These are phyloP conservation scores for Dendroctonus valens DNA, from an alignment of 1,140 invertebrate species.

Conservation along the genomic window DNA sequence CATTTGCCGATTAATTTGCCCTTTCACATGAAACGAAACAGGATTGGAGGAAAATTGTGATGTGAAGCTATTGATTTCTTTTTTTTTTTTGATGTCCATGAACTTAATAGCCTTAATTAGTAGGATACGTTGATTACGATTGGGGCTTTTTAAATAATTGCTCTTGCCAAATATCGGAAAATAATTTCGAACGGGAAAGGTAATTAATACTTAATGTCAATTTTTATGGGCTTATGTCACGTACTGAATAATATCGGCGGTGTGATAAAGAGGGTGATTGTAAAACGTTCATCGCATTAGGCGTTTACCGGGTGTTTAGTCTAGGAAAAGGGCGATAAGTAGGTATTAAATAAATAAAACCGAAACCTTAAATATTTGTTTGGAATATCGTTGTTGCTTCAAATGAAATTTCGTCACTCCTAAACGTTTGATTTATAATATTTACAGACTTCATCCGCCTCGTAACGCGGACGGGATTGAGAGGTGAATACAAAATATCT, in stretches of 20 bases:
- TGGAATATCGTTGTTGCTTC: slow-evolving; percentile 25
- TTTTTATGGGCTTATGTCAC: neutral
- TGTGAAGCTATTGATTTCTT: too few relatives aligned
- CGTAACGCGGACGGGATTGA: slow-evolving; percentile 23
- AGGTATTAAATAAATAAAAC: slow-evolving; percentile 32
- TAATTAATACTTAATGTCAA: neutral
- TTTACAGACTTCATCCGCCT: slow-evolving; percentile 28
- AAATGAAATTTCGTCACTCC: slow-evolving; percentile 31
- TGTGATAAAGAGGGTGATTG: slow-evolving; percentile 3
- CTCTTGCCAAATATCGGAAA: neutral
- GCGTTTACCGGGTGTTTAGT: slow-evolving; percentile 23
- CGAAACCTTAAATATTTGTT: slow-evolving; percentile 26
- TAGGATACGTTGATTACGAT: neutral
- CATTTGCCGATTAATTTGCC: neutral
- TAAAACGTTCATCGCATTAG: slow-evolving; percentile 4
- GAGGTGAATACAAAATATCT: slow-evolving; percentile 30
- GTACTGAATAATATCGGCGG: neutral
- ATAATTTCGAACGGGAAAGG: too few relatives aligned
- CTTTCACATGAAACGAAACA: neutral
- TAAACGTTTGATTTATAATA: slow-evolving; percentile 32
- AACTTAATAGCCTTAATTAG: neutral
- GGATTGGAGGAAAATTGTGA: too few relatives aligned
- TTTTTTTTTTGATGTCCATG: neutral
- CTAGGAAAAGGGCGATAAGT: slow-evolving; percentile 28
- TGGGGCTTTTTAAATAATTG: neutral